Evolutionary conservation across 2,888 invertebrate genomes (phyloP).

Genomic region (Megaustenia siamemsis): DNA sequence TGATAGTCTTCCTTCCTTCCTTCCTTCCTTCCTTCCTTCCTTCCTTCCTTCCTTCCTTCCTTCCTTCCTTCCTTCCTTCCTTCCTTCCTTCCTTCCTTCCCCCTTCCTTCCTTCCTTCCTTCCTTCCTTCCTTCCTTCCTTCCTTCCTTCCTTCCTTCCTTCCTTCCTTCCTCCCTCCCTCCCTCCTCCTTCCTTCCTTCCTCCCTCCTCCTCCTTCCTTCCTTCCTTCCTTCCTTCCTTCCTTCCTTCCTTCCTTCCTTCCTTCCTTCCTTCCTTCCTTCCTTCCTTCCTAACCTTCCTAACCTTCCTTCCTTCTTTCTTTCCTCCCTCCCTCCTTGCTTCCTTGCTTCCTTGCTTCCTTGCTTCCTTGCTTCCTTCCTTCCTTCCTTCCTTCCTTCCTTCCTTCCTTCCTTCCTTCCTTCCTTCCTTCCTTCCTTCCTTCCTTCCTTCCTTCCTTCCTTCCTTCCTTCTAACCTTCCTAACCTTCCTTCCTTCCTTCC

Average conservation of each 20-base stretch:
- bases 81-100: neutral
- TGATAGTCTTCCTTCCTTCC: neutral
- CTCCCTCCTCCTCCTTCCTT: neutral
- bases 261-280: neutral
- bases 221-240: neutral
- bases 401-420: neutral
- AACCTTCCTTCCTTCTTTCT: no score
- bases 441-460: neutral
- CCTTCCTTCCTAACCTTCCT: no score
- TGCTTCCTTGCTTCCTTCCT: neutral
- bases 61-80: neutral
- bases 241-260: neutral
- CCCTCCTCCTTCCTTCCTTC: neutral
- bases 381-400: neutral
- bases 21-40: neutral
- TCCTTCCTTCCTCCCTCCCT: neutral
- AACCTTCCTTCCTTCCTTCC: no score
- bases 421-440: neutral
- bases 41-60: neutral
- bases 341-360: constrained; percentile 3
- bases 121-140: neutral
- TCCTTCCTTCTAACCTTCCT: no score
- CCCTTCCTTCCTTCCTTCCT: constrained; percentile 6
- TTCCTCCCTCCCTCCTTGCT: no score
- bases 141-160: neutral